phyloP scores from a whole-genome alignment of 92 coral and sea anemone species.

The Paramuricea clavata region DNA sequence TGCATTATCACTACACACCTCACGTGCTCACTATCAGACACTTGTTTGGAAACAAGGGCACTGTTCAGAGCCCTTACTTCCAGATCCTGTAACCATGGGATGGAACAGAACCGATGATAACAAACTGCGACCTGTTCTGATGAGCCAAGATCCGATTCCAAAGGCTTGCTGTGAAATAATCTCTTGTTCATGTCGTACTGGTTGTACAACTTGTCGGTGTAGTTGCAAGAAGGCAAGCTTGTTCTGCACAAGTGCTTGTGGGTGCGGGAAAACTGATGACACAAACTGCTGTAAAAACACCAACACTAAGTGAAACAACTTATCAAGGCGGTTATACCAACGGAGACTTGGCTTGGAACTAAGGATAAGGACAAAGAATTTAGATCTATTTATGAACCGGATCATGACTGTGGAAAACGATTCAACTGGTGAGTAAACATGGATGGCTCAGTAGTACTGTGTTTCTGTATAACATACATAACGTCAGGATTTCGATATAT shows the following conservation, averaged over 20 bases:
- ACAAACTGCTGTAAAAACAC: constrained; percentile 22
- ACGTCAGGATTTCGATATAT: too few species aligned
- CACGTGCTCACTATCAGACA: constrained; percentile 50
- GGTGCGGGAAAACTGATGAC: not conserved
- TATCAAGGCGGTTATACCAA: too few species aligned
- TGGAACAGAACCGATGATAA: constrained; percentile 45
- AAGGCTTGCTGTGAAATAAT: constrained; percentile 68
- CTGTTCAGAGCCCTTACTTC: constrained; percentile 15
- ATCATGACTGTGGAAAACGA: too few species aligned
- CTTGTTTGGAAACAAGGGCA: constrained; percentile 58
- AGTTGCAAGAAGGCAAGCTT: constrained; percentile 10
- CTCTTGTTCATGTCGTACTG: constrained; percentile 59
- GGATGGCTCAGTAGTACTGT: too few species aligned
- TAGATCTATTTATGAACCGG: too few species aligned
- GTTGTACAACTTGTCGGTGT: constrained; percentile 69
- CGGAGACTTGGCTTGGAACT: too few species aligned
- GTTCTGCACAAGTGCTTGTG: constrained; percentile 23
- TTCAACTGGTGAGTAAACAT: too few species aligned
- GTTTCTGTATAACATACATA: too few species aligned
- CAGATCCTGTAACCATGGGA: constrained; percentile 35
- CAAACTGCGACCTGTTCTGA: constrained; percentile 55
- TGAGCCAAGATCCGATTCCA: constrained; percentile 68
- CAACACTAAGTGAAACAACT: too few species aligned
- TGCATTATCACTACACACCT: constrained; percentile 40
- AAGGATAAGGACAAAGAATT: too few species aligned